Evolutionary conservation across 2,113 vertebrate genomes (phyloP).

Genomic region (Cebidichthys violaceus): DNA sequence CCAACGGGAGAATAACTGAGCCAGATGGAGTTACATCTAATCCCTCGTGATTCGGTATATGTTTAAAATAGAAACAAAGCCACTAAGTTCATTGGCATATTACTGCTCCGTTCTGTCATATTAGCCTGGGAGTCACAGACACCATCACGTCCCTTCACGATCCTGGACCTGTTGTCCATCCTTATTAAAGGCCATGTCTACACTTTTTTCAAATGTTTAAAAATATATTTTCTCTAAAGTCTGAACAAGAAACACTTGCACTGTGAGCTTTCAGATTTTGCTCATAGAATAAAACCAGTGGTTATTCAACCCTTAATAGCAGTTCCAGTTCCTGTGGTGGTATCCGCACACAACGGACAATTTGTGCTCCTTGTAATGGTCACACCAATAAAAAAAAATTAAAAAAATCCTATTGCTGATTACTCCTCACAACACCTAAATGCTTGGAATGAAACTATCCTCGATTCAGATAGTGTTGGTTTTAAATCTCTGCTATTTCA

Average conservation of each 20-base stretch:
- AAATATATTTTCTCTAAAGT: neutral
- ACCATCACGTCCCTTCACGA: neutral
- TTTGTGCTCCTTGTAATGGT: neutral
- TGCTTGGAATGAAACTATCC: neutral
- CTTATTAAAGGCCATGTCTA: neutral
- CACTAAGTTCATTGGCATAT: neutral
- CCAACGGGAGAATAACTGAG: conserved; percentile 62
- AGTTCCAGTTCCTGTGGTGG: neutral
- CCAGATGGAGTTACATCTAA: conserved; percentile 63
- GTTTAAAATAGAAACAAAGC: conserved; percentile 62
- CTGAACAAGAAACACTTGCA: neutral
- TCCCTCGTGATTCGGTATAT: conserved; percentile 39
- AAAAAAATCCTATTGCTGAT: neutral
- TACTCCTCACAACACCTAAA: neutral
- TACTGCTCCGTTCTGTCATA: neutral
- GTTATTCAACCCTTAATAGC: neutral
- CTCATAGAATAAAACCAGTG: neutral
- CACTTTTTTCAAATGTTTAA: neutral
- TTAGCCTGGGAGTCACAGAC: neutral
- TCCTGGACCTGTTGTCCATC: neutral
- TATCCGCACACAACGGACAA: conserved; percentile 3
- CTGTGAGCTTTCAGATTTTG: neutral
- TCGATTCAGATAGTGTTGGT: neutral
- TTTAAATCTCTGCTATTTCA: neutral
- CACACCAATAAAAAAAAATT: neutral